phyloP scores from a whole-genome alignment of 2,797 vertebrate species.

The Lagothrix lagotricha region DNA sequence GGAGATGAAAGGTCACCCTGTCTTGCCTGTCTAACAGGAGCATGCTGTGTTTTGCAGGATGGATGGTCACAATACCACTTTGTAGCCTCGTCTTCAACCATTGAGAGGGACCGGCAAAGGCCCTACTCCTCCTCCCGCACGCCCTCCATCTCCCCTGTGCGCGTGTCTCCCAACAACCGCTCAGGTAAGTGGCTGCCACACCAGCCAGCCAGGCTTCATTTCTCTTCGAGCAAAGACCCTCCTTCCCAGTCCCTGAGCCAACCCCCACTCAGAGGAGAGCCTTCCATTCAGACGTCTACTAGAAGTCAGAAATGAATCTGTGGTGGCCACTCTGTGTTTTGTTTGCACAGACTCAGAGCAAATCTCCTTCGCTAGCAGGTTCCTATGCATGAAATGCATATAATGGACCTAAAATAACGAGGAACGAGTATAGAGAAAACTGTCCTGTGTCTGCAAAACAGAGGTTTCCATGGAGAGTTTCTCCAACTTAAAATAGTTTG shows the following conservation, averaged over 20 bases:
- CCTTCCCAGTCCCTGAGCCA: neutral
- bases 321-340: neutral
- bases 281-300: rapidly evolving
- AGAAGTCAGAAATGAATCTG: neutral
- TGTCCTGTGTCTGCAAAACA: neutral
- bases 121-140: slow-evolving; percentile 98
- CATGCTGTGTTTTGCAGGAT: slow-evolving; percentile 87
- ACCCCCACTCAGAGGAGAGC: neutral
- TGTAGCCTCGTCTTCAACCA: slow-evolving; percentile 98
- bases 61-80: slow-evolving; percentile 99
- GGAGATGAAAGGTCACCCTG: rapidly evolving
- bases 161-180: slow-evolving; percentile 98
- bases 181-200: slow-evolving; percentile 89
- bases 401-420: neutral
- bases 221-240: neutral
- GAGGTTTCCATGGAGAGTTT: neutral
- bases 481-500: neutral
- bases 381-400: rapidly evolving
- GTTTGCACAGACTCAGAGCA: neutral
- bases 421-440: neutral
- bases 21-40: neutral
- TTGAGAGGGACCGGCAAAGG: slow-evolving; percentile 98
- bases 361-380: neutral
- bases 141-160: slow-evolving; percentile 97
- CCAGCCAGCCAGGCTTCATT: neutral